A percentile compares a stretch with the other conserved stretches of the same genome.
Evolutionary conservation across 2,113 vertebrate genomes (phyloP).

Genomic region (Thunnus maccoyii): DNA sequence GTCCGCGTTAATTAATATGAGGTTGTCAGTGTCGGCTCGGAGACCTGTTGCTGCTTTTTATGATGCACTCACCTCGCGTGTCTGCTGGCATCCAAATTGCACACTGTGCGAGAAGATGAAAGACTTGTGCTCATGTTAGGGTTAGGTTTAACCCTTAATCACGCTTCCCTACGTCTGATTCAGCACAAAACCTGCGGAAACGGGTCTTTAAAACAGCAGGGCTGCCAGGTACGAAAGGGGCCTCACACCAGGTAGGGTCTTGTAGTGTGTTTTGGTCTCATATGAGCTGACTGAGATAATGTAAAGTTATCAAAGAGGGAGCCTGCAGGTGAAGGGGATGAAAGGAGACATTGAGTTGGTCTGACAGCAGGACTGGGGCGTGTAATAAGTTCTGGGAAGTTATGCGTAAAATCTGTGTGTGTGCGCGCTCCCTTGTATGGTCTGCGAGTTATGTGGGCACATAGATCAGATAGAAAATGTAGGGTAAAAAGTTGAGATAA

Average conservation of each 20-base stretch:
- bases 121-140: constrained; percentile 55
- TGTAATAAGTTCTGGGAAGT: constrained; percentile 48
- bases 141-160: constrained; percentile 62
- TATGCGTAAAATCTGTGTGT: constrained; percentile 63
- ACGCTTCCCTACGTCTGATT: constrained; percentile 58
- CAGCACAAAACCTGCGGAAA: constrained; percentile 71
- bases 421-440: background rate
- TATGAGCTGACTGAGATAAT: constrained; percentile 35
- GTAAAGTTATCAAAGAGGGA: constrained; percentile 37
- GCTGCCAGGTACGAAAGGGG: constrained; percentile 42
- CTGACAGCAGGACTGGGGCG: constrained; percentile 66
- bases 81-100: constrained; percentile 72
- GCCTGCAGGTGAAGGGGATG: constrained; percentile 64
- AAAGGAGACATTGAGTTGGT: constrained; percentile 68
- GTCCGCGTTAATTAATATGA: constrained; percentile 53
- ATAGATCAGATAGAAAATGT: constrained; percentile 6
- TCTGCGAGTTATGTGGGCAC: constrained; percentile 11
- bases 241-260: constrained; percentile 44
- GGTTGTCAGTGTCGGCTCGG: constrained; percentile 6
- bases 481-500: constrained; percentile 2
- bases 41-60: constrained; percentile 76
- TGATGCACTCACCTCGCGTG: constrained; percentile 64
- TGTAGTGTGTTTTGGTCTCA: constrained; percentile 10
- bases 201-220: constrained; percentile 65
- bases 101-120: constrained; percentile 73